Conservation (phyloP, 1,140 invertebrate genomes). For the Cotesia vestalis region DNA sequence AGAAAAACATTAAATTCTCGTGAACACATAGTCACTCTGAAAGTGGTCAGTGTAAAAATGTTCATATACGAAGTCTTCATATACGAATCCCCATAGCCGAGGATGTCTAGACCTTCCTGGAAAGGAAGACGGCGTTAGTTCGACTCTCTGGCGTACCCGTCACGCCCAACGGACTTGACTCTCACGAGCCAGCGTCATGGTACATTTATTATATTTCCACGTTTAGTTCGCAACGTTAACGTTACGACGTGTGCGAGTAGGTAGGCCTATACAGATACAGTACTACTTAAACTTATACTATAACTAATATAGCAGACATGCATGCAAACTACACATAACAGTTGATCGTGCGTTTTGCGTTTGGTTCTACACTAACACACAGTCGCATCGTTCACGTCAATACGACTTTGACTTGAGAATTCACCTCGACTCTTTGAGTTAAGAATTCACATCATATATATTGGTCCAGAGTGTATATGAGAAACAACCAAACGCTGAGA, state of each 20-base stretch:
- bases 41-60: constrained; percentile 1
- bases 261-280: background rate
- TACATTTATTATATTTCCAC: constrained; percentile 65
- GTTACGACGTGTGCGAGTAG: background rate
- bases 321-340: no score
- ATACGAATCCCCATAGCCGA: constrained; percentile 1
- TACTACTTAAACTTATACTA: background rate
- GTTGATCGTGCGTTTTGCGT: no score
- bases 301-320: background rate
- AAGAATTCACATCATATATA: background rate
- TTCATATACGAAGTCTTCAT: constrained; percentile 4
- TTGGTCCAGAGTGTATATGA: background rate
- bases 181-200: constrained; percentile 53
- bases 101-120: constrained; percentile 52
- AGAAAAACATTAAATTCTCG: no score
- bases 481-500: background rate
- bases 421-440: background rate
- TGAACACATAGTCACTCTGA: no score
- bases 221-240: constrained; percentile 41
- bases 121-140: constrained; percentile 52
- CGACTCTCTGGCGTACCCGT: constrained; percentile 46
- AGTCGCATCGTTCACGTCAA: no score
- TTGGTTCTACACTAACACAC: no score
- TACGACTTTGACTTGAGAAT: no score
- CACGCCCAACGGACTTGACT: constrained; percentile 61